Conservation (phyloP, 2,888 invertebrate genomes). For the Amphipyra berbera region DNA sequence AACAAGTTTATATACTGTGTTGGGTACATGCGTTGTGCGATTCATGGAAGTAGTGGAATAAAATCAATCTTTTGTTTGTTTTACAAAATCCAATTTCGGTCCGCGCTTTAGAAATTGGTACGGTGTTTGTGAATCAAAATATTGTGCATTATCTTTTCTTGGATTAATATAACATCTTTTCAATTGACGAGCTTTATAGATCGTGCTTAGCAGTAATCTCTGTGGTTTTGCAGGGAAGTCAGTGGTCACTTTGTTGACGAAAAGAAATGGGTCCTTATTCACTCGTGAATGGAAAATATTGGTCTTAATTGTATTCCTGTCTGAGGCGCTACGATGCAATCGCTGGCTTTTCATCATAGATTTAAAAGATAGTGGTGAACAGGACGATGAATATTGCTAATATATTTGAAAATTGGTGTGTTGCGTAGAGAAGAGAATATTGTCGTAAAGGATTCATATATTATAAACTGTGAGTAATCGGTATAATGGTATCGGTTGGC, state of each 20-base stretch:
- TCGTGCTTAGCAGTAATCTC: slow-evolving; percentile 65
- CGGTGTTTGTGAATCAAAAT: slow-evolving; percentile 31
- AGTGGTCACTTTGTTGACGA: slow-evolving; percentile 69
- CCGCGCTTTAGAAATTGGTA: slow-evolving; percentile 35
- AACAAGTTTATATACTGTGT: slow-evolving; percentile 1
- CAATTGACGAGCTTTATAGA: slow-evolving; percentile 23
- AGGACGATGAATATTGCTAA: slow-evolving; percentile 69
- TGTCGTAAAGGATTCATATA: slow-evolving; percentile 52
- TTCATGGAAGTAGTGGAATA: slow-evolving; percentile 56
- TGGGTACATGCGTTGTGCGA: slow-evolving; percentile 50
- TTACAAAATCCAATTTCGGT: slow-evolving; percentile 43
- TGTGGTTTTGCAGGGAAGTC: slow-evolving; percentile 58
- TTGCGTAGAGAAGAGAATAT: slow-evolving; percentile 56
- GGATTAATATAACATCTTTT: slow-evolving; percentile 12
- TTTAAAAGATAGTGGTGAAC: slow-evolving; percentile 71
- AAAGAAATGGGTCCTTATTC: slow-evolving; percentile 65
- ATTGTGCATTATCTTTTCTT: slow-evolving; percentile 9
- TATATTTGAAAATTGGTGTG: slow-evolving; percentile 66
- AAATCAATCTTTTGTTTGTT: slow-evolving; percentile 65
- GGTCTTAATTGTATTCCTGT: slow-evolving; percentile 42
- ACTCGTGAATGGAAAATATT: slow-evolving; percentile 60
- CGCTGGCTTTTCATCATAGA: slow-evolving; percentile 67
- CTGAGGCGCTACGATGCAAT: slow-evolving; percentile 67
- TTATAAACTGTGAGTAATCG: slow-evolving; percentile 56
- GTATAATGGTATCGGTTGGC: slow-evolving; percentile 41